Percentiles rank a stretch among this genome's conserved stretches.
Evolutionary conservation across 1,140 invertebrate genomes (phyloP).

Genomic region (Drepana arcuata): DNA sequence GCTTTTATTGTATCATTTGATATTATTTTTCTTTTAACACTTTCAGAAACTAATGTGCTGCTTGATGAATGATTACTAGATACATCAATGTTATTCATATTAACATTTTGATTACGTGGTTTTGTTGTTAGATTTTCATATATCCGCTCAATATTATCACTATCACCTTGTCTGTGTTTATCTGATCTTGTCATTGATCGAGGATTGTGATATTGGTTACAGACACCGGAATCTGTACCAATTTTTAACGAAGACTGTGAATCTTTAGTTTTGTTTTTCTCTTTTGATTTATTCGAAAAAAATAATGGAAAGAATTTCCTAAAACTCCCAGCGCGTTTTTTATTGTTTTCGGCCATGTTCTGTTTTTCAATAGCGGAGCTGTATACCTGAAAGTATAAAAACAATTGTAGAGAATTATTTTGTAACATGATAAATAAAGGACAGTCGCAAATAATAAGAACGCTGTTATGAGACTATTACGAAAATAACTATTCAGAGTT

Average conservation of each 20-base stretch:
- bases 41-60: constrained; percentile 57
- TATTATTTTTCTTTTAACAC: constrained; percentile 23
- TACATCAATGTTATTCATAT: constrained; percentile 15
- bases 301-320: constrained; percentile 57
- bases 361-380: too few species aligned
- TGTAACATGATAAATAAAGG: too few species aligned
- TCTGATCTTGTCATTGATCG: constrained; percentile 25
- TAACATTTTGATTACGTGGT: constrained; percentile 20
- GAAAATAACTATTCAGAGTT: too few species aligned
- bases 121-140: constrained; percentile 51
- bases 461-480: too few species aligned
- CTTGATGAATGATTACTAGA: constrained; percentile 47
- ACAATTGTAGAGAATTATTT: too few species aligned
- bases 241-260: constrained; percentile 16
- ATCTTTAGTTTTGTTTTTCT: constrained; percentile 31
- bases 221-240: constrained; percentile 18
- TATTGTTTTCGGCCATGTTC: constrained; percentile 45
- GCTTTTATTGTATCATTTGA: constrained; percentile 8
- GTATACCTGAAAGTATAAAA: neutral
- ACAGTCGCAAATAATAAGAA: too few species aligned
- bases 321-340: constrained; percentile 47
- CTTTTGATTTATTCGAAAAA: constrained; percentile 45
- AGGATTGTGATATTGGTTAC: constrained; percentile 46
- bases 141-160: constrained; percentile 32
- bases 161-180: constrained; percentile 12